A percentile compares a stretch with the other conserved stretches of the same genome.
Conservation (phyloP, 2,113 vertebrate species). For the Probosciger aterrimus region DNA sequence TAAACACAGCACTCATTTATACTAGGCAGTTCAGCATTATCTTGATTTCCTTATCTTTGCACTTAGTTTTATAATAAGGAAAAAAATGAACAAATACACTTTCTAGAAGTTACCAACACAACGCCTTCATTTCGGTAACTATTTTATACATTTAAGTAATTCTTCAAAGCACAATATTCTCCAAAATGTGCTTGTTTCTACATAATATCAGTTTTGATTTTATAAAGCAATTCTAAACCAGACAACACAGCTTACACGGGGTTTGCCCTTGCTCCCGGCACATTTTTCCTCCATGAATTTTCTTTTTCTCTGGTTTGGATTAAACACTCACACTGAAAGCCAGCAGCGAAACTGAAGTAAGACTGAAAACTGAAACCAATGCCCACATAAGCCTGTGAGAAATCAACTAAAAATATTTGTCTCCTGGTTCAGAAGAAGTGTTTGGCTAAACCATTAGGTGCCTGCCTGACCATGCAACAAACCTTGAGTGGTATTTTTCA, state of each 20-base stretch:
- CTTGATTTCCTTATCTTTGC: neutral
- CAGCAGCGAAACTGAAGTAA: neutral
- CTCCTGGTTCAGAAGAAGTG: neutral
- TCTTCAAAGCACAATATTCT: neutral
- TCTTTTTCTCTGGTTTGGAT: neutral
- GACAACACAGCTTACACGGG: neutral
- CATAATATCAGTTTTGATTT: neutral
- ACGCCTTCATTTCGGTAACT: neutral
- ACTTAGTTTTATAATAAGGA: neutral
- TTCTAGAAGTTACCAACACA: neutral
- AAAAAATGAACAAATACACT: neutral
- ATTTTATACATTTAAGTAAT: neutral
- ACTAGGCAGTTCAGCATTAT: accelerated
- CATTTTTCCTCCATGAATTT: neutral
- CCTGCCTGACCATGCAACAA: neutral
- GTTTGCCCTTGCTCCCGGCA: neutral
- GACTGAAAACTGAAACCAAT: neutral
- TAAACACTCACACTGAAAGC: neutral
- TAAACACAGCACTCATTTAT: neutral
- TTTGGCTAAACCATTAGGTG: neutral
- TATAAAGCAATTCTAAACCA: neutral
- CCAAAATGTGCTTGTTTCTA: neutral
- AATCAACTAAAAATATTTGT: neutral
- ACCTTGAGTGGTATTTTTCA: neutral
- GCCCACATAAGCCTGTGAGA: neutral